Conservation (phyloP, 2,113 vertebrate genomes). For the Chlamydotis undulata region DNA sequence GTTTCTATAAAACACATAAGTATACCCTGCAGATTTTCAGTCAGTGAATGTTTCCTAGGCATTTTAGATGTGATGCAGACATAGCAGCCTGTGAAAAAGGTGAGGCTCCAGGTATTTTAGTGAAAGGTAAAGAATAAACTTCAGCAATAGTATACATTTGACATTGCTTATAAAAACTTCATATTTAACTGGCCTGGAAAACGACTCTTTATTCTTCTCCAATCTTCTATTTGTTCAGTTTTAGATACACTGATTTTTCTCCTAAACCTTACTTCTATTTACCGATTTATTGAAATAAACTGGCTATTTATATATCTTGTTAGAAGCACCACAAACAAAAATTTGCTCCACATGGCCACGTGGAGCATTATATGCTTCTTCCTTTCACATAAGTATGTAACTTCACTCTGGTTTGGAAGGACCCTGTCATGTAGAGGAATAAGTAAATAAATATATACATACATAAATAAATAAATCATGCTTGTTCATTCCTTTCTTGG, state of each 20-base stretch:
- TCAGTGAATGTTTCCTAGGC: background rate
- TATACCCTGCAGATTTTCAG: background rate
- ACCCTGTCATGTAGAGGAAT: background rate
- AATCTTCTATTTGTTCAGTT: background rate
- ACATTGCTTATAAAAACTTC: background rate
- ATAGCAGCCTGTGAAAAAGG: background rate
- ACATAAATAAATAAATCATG: background rate
- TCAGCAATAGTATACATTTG: background rate
- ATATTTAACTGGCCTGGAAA: background rate
- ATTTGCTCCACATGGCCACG: background rate
- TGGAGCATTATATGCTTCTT: background rate
- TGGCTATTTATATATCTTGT: background rate
- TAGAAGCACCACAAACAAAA: background rate
- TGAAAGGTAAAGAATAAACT: background rate
- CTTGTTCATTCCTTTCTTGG: background rate
- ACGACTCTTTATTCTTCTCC: background rate
- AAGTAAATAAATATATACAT: background rate
- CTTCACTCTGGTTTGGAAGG: background rate
- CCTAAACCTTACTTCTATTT: background rate
- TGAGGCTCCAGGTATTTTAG: background rate
- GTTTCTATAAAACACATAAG: background rate
- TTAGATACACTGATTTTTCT: accelerated
- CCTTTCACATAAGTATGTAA: background rate
- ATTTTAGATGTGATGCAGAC: background rate
- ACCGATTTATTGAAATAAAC: background rate